Evolutionary conservation across 92 coral and sea anemone genomes (phyloP), one percentile per base, ranked within the genome.

Genomic region (Nematostella vectensis): DNA sequence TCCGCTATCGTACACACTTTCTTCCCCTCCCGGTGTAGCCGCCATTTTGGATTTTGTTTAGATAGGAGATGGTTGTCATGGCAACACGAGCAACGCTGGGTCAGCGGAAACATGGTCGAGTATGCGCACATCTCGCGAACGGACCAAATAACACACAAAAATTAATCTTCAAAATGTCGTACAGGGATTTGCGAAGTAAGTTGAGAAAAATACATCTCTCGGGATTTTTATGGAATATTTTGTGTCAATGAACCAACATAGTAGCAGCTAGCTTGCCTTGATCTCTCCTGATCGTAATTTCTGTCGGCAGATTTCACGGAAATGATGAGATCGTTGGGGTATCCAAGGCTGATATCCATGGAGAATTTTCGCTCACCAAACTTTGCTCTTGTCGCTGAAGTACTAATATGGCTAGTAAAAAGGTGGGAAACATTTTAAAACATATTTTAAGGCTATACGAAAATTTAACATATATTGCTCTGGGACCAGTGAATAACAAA

Each of bases 281-380:
- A 31, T 49, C 33, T 30, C 4, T 49, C 57, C 23, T 4, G 0
- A 3, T 17, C 31, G n/a, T 11, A 24, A 27, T 39, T 63, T 64
- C 31, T 55, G 39, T 71, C 11, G 44, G 30, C 76, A 91, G 98
- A 91, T 61, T 91, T 91, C 72, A 91, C 98, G 4, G 98, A 91
- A 71, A 91, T 91, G 98, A 86, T 91, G 98, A 72, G 98, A 48
- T 95, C 98, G 23, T 60, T 91, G 57, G 98, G 98, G 20, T 91
- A 86, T 76, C 78, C 98, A 42, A 78, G 98, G 67, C 88, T 91
- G 36, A 91, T 91, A 51, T 91, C 98, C 39, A 91, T 91, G 98
- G 98, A 91, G 78, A 91, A 91, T 70, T 91, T 91, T 63, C 83
- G 98, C 54, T 85, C 95, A 36, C 98, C 98, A 11, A 91, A 91